Evolutionary conservation across 2,797 vertebrate species (phyloP), one percentile per base, ranked within the genome.

Genomic region (Tamandua tetradactyla): DNA sequence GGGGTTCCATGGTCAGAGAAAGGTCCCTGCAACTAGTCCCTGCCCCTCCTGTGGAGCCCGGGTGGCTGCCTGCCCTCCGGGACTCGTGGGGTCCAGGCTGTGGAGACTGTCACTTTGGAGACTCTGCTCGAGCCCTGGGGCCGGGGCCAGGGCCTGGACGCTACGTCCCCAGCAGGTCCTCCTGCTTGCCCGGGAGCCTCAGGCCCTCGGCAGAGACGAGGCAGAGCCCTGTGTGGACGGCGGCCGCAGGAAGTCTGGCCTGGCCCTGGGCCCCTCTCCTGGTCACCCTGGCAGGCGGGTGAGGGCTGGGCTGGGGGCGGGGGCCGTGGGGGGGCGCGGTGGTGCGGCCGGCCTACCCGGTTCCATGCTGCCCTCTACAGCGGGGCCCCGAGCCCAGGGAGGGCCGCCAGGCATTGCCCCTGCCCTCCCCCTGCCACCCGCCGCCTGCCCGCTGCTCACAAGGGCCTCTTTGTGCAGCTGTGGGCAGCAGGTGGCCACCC

Each of bases 401-500:
- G 85, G 96, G 95, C 94, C 2, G 71, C 79, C 82, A 87, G 71
- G 94, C 64, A 3, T 83, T 79, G 87, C 93, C 95, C 69, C 32
- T n/a, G n/a, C n/a, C n/a, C n/a, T n/a, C n/a, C 22, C n/a, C 49
- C 55, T 20, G 66, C 86, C 6, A 2, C 22, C 96, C n/a, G 78
- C 90, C 7, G 4, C 0, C 71, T 52, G 74, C 87, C 68, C 6
- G 42, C 94, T 1, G 44, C 88, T 47, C 90, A 97, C 93, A 97
- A 97, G 95, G 93, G 93, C 87, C 85, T 72, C 92, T 94, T 97
- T 97, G 97, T 97, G 94, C 44, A 95, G 97, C 96, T 97, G 96
- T 75, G 96, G 97, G 95, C 96, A 95, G 97, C 97, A 97, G 96
- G 97, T 96, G 96, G 97, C 96, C 92, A 96, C 93, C 95, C 27